Percentiles rank a stretch among this genome's conserved stretches.
These are phyloP conservation scores for Caradrina kadenii DNA, from an alignment of 2,888 invertebrate genomes.

Conservation along the genomic window DNA sequence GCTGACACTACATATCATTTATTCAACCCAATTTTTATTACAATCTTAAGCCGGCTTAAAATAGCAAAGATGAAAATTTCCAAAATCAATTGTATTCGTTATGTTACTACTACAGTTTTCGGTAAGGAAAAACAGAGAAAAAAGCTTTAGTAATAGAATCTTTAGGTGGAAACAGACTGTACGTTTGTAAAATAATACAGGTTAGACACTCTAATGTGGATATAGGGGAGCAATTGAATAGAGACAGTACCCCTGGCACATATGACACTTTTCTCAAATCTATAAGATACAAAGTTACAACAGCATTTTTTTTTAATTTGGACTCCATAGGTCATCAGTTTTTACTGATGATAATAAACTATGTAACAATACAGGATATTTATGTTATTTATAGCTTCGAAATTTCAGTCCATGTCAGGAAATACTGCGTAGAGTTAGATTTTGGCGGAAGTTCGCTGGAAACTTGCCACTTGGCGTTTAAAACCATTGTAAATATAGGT, in stretches of 20 bases:
- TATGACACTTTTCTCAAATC: no score
- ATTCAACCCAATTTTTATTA: conserved; percentile 44
- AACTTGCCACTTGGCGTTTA: conserved; percentile 76
- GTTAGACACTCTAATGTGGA: no score
- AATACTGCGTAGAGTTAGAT: conserved; percentile 42
- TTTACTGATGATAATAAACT: no score
- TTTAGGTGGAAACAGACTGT: neutral
- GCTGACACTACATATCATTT: conserved; percentile 35
- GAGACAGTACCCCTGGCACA: no score
- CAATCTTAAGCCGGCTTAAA: conserved; percentile 24
- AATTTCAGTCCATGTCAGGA: conserved; percentile 54
- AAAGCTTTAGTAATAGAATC: no score
- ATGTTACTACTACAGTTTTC: no score
- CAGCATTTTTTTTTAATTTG: no score
- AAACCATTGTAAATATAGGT: conserved; percentile 57
- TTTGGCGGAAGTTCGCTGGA: conserved; percentile 70
- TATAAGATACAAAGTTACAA: no score
- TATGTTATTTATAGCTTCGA: conserved; percentile 28
- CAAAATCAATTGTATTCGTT: neutral
- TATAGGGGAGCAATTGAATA: no score
- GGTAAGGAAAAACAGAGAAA: neutral
- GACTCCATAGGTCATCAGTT: neutral
- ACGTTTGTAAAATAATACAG: neutral
- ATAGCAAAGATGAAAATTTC: conserved; percentile 8
- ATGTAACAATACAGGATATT: neutral